A percentile compares a stretch with the other conserved stretches of the same genome.
These are phyloP conservation scores for Spea hammondii DNA, from an alignment of 2,797 vertebrate species.

Conservation along the genomic window DNA sequence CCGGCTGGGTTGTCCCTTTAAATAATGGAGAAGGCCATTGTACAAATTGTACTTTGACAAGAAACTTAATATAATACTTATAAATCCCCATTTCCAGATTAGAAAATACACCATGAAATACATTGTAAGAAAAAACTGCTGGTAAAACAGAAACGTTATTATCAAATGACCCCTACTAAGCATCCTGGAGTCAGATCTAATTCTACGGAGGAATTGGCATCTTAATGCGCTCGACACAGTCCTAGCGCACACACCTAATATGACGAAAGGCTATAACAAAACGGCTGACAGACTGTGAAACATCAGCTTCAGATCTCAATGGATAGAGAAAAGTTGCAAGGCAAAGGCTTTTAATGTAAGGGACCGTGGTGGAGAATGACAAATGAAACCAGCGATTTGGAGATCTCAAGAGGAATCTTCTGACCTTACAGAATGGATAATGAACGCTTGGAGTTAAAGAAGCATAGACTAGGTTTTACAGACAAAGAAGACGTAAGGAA, in stretches of 20 bases:
- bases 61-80: too few species aligned
- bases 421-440: slow-evolving; percentile 36
- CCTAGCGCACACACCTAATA: not conserved
- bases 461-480: slow-evolving; percentile 12
- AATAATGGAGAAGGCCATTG: too few species aligned
- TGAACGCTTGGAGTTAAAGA: slow-evolving; percentile 22
- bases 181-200: not conserved
- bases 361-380: slow-evolving; percentile 19
- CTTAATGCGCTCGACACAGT: not conserved
- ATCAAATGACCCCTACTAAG: not conserved
- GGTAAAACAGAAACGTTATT: not conserved
- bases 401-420: slow-evolving; percentile 18
- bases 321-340: slow-evolving; percentile 23
- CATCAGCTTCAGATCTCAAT: slow-evolving; percentile 23
- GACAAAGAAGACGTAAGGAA: not conserved
- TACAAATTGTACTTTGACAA: too few species aligned
- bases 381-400: slow-evolving; percentile 29
- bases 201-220: not conserved
- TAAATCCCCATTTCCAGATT: too few species aligned
- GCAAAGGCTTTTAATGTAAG: slow-evolving; percentile 13
- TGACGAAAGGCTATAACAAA: slow-evolving; percentile 13
- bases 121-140: not conserved
- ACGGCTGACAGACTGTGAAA: slow-evolving; percentile 4
- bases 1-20: too few species aligned
- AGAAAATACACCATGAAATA: too few species aligned